Percentiles rank a stretch among this genome's conserved stretches.
phyloP scores from a whole-genome alignment of 2,888 invertebrate genomes.

The Pollenia angustigena region DNA sequence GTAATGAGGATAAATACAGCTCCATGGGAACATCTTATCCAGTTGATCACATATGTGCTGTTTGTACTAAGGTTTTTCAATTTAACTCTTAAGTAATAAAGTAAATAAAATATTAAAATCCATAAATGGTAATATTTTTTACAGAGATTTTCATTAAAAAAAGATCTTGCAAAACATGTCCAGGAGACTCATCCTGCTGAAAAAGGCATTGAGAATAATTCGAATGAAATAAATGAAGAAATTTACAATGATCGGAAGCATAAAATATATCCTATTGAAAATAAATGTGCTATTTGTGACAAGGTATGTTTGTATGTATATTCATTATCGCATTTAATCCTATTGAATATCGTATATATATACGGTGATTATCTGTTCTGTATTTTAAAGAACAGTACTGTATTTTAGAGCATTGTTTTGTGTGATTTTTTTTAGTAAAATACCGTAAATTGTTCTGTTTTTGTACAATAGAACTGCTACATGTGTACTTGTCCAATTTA shows the following conservation, averaged over 20 bases:
- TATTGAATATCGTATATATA: no score
- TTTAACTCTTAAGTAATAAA: no score
- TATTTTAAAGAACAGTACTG: no score
- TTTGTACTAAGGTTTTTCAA: slow-evolving; percentile 6
- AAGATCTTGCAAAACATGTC: slow-evolving; percentile 32
- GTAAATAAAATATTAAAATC: no score
- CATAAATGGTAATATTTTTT: not conserved
- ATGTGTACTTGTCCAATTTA: no score
- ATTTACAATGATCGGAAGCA: not conserved
- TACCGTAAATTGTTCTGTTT: no score
- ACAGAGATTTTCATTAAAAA: slow-evolving; percentile 48
- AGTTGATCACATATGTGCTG: slow-evolving; percentile 15
- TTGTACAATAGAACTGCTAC: no score
- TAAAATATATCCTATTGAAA: slow-evolving; percentile 38
- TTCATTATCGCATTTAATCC: no score
- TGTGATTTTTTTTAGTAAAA: no score
- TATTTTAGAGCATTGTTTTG: no score
- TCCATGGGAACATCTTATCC: not conserved
- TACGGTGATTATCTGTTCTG: no score
- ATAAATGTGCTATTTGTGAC: slow-evolving; percentile 47
- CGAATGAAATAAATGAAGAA: not conserved
- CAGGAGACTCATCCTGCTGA: slow-evolving; percentile 13
- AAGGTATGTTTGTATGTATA: slow-evolving; percentile 3
- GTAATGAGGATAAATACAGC: not conserved
- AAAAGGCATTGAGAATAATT: not conserved